Evolutionary conservation across 2,113 vertebrate genomes (phyloP).

Genomic region (Hypomesus transpacificus): DNA sequence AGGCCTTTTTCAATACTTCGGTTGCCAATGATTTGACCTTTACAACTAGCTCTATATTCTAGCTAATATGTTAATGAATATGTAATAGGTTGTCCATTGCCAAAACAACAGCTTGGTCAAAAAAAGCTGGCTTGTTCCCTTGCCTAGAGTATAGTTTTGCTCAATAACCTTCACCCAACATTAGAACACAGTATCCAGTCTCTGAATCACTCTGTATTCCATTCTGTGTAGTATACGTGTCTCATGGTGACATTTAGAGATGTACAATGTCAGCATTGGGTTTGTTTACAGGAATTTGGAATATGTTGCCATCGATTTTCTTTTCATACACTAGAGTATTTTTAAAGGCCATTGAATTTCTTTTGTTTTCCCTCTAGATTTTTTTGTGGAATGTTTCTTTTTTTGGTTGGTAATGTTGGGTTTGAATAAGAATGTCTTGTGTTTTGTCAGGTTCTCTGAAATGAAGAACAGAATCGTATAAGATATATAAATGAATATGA

Average conservation of each 20-base stretch:
- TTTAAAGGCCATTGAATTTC: conserved; percentile 1
- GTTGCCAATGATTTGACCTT: conserved; percentile 31
- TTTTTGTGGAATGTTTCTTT: conserved; percentile 9
- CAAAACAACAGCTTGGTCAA: conserved; percentile 19
- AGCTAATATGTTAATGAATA: conserved; percentile 20
- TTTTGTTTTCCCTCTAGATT: conserved; percentile 1
- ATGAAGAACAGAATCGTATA: conserved; percentile 20
- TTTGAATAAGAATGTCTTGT: conserved; percentile 27
- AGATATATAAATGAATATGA: conserved; percentile 38
- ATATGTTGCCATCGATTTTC: conserved; percentile 11
- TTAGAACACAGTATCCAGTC: conserved; percentile 3
- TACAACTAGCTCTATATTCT: conserved; percentile 11
- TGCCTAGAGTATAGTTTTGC: too few relatives aligned
- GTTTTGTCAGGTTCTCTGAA: conserved; percentile 47
- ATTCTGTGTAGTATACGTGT: background rate
- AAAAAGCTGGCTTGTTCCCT: too few relatives aligned
- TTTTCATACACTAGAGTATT: conserved; percentile 20
- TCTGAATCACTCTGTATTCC: conserved; percentile 10
- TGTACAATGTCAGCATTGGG: conserved; percentile 18
- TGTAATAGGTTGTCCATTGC: conserved; percentile 16
- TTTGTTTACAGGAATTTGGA: conserved; percentile 48
- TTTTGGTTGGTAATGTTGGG: conserved; percentile 8
- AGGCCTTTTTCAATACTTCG: conserved; percentile 9
- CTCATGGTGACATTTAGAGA: too few relatives aligned
- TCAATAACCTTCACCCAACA: too few relatives aligned